Evolutionary conservation across 1,140 invertebrate species (phyloP).

Genomic region (Gerris buenoi): DNA sequence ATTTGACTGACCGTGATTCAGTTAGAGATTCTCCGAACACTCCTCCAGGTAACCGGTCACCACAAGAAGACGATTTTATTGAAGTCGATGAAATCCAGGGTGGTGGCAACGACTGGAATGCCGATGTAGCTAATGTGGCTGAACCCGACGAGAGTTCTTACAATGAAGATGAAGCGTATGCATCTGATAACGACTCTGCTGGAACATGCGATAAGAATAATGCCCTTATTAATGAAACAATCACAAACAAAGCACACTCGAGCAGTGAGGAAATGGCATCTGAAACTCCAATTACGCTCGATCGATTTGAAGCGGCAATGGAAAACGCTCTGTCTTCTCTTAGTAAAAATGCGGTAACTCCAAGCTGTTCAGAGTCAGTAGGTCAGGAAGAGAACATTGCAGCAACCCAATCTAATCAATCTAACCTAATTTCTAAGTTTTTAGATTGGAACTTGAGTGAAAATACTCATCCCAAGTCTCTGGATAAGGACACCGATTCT

Average conservation of each 20-base stretch:
- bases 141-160: not conserved
- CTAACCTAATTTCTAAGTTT: not conserved
- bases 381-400: not conserved
- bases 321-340: not conserved
- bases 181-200: not conserved
- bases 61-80: too few relatives aligned
- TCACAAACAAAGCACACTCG: too few relatives aligned
- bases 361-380: not conserved
- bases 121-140: not conserved
- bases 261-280: too few relatives aligned
- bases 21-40: too few relatives aligned
- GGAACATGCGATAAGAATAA: not conserved
- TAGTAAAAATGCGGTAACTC: not conserved
- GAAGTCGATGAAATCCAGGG: too few relatives aligned
- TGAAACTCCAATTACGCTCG: too few relatives aligned
- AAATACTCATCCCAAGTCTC: too few relatives aligned
- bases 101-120: too few relatives aligned
- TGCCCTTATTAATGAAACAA: too few relatives aligned
- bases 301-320: not conserved
- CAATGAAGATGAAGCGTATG: not conserved
- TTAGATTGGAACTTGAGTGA: not conserved
- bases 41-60: too few relatives aligned
- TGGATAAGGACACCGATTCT: too few relatives aligned
- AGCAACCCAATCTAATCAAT: not conserved
- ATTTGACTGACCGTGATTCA: too few relatives aligned